phyloP scores from a whole-genome alignment of 2,797 vertebrate species.

The Dendrocincla fuliginosa region DNA sequence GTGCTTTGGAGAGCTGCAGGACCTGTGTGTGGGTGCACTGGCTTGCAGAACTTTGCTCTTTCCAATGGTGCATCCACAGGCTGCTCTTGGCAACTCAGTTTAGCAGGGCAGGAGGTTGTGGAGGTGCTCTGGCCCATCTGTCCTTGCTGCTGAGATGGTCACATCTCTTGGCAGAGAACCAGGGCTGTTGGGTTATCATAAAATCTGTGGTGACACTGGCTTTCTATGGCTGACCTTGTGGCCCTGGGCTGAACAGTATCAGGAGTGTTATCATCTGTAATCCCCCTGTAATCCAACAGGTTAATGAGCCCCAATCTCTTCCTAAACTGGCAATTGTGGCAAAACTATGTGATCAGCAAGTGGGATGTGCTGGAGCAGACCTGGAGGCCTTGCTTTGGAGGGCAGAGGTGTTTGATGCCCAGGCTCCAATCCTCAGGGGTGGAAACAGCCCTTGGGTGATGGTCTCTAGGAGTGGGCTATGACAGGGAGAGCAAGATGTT shows the following conservation, averaged over 20 bases:
- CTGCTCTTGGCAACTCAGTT: neutral
- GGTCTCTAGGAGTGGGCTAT: accelerated
- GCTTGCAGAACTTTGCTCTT: neutral
- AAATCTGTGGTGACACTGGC: accelerated
- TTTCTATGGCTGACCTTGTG: neutral
- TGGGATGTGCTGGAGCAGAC: neutral
- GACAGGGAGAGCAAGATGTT: accelerated
- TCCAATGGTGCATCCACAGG: accelerated
- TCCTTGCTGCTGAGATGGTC: neutral
- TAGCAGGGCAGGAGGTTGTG: neutral
- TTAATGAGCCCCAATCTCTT: neutral
- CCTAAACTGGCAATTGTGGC: neutral
- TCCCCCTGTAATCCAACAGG: neutral
- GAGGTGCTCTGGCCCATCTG: neutral
- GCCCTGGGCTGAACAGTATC: neutral
- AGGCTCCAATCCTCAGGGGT: accelerated
- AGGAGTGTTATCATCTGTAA: neutral
- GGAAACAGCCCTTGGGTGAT: neutral
- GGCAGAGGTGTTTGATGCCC: accelerated
- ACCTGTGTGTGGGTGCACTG: neutral
- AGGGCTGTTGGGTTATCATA: neutral
- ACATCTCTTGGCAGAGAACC: accelerated
- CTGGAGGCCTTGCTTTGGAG: accelerated
- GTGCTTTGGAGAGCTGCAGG: neutral
- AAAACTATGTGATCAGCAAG: neutral